phyloP scores from a whole-genome alignment of 2,888 invertebrate species.

The Agrochola circellaris region DNA sequence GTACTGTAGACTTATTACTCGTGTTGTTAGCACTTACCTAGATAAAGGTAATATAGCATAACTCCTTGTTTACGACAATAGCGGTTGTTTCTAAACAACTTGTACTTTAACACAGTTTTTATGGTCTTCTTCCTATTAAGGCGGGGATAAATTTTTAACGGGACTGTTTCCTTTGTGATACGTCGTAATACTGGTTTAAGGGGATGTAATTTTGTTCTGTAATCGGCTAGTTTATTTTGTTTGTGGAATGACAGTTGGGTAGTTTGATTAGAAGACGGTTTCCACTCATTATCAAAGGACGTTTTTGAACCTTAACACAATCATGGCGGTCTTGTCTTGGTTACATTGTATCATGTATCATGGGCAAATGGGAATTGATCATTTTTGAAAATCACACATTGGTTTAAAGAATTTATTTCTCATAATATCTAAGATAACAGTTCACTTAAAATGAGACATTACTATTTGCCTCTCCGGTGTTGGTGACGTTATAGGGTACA shows the following conservation, averaged over 20 bases:
- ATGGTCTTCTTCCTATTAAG: constrained; percentile 58
- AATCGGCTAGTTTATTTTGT: constrained; percentile 39
- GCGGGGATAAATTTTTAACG: constrained; percentile 64
- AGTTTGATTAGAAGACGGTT: constrained; percentile 24
- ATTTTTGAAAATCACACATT: too few relatives aligned
- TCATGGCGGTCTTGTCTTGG: not conserved
- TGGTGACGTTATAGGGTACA: too few relatives aligned
- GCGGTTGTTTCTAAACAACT: constrained; percentile 62
- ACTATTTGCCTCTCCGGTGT: too few relatives aligned
- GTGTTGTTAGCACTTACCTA: constrained; percentile 3
- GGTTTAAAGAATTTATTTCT: too few relatives aligned
- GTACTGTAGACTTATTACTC: constrained; percentile 7
- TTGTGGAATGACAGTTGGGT: constrained; percentile 4
- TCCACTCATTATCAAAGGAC: not conserved
- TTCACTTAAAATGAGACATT: too few relatives aligned
- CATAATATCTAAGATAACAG: too few relatives aligned
- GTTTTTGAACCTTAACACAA: not conserved
- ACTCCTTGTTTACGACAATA: constrained; percentile 58
- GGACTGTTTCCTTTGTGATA: constrained; percentile 59
- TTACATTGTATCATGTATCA: not conserved
- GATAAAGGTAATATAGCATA: constrained; percentile 42
- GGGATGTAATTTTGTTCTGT: constrained; percentile 57
- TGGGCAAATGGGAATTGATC: too few relatives aligned
- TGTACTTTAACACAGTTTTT: constrained; percentile 61
- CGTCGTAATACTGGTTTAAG: constrained; percentile 57